Base-by-base conservation (phyloP, 1,140 invertebrate species). In the Macrobrachium nipponense region DNA sequence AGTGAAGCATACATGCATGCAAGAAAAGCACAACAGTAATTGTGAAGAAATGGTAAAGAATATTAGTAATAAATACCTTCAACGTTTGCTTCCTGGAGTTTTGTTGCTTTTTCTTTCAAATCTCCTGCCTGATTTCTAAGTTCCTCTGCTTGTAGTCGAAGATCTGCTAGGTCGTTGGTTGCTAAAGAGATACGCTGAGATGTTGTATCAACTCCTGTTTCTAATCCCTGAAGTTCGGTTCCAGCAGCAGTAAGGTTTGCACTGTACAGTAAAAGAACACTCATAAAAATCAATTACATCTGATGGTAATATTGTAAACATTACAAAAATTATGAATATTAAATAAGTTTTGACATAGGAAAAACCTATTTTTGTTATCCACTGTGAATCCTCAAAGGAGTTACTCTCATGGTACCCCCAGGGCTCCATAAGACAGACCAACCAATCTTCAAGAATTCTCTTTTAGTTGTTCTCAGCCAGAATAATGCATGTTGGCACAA, bases 41-140 rank as follows among this genome's bases (percentile, higher is more conserved):
- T 12, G 14, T 59, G 23, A 43, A 23, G 11, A 43, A 43, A 66
- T 2, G 36, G 15, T 10, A 23, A 66, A 15, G 8, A 14, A 20
- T 18, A 27, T 3, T 15, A 17, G 4, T 10, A 43, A 44, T 20
- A 80, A 58, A 43, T 36, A 93, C 93, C 98, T 92, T 98, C 96
- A 61, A 99, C 96, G 91, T 99, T 98, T 7, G 95, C 96, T 92
- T 98, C 97, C 91, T 98, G 97, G 44, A 99, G 92, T 90, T 95
- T 94, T 1, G 97, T 98, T 15, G 97, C 97, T 90, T 97, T 97
- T 80, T 95, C 94, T 89, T 95, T 95, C 36, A 99, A 92, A 58
- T 95, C 93, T 76, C 93, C 91, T 4, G 96, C 96, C 88, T 94
- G 93, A 62, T 93, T 91, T 90, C 96, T 95, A 7, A 99, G 92